A percentile compares a stretch with the other conserved stretches of the same genome.
These are phyloP conservation scores for Macrosiphum euphorbiae DNA, from an alignment of 2,888 invertebrate genomes.

Conservation along the genomic window DNA sequence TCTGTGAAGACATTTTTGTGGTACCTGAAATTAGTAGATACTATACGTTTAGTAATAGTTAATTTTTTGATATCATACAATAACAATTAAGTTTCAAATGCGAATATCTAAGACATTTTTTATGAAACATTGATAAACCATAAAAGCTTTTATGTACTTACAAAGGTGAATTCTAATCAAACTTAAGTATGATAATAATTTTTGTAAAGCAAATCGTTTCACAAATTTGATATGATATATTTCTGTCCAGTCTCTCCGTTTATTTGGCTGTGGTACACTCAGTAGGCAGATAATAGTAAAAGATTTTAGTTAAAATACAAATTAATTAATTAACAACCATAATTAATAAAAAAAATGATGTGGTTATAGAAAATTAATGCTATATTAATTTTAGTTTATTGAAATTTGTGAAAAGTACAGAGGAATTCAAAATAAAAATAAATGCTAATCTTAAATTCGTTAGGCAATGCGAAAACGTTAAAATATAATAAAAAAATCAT, in stretches of 20 bases:
- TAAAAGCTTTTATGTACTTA: not conserved
- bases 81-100: not conserved
- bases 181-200: not conserved
- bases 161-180: not conserved
- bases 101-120: not conserved
- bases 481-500: not conserved
- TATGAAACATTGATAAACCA: not conserved
- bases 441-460: not conserved
- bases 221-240: not conserved
- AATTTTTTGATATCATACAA: not conserved
- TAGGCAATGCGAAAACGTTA: not conserved
- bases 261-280: not conserved
- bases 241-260: not conserved
- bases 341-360: not conserved
- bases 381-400: not conserved
- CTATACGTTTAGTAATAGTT: not conserved
- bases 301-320: not conserved
- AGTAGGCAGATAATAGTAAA: not conserved
- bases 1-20: not conserved
- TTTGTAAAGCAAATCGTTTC: not conserved
- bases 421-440: not conserved
- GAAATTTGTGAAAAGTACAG: not conserved
- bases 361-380: not conserved
- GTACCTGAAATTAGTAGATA: not conserved
- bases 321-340: not conserved